Evolutionary conservation across 2,113 vertebrate genomes (phyloP), one percentile per base, ranked within the genome.

Genomic region (Taxidea taxus): DNA sequence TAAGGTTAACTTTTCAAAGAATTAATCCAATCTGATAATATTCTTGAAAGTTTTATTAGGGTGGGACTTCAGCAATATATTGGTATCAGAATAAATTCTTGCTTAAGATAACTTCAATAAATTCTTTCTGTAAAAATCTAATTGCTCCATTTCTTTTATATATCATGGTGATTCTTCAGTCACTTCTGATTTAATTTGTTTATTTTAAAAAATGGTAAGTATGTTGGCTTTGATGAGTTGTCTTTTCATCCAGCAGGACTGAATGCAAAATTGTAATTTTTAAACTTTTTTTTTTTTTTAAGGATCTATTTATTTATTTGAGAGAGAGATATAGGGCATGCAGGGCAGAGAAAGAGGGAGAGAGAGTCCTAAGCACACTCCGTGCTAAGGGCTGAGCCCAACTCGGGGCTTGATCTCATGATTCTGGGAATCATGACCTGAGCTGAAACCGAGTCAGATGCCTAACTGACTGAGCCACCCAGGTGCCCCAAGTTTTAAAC

Each of bases 1-100:
- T 82, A n/a, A 87, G 86, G 56, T 80, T 87, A 90, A 80, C 4
- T 92, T 95, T 60, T 80, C 14, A 95, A 51, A 90, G 87, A 75
- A 37, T 13, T 42, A 60, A 75, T 77, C 62, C 47, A 91, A 89
- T 86, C n/a, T 81, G 39, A 58, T 66, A 85, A 62, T 58, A 70
- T 89, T 78, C 25, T 66, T 91, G 20, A 84, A 9, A 72, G 23
- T 68, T 66, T 90, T 90, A 37, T 87, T 60, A 56, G 20, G 37
- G 18, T 81, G 51, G 3, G 39, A 68, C n/a, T 93, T 95, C n/a
- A 39, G 64, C 58, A 86, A 54, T 81, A 62, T 68, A 88, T 39
- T 58, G 37, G 25, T 88, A 37, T 92, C 49, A 87, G 9, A 83
- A 23, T 62, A 93, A 87, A 95, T 95, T 91, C 11, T 94, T 84